Conservation (phyloP, 2,113 vertebrate genomes). For the Chascanopsetta lugubris region DNA sequence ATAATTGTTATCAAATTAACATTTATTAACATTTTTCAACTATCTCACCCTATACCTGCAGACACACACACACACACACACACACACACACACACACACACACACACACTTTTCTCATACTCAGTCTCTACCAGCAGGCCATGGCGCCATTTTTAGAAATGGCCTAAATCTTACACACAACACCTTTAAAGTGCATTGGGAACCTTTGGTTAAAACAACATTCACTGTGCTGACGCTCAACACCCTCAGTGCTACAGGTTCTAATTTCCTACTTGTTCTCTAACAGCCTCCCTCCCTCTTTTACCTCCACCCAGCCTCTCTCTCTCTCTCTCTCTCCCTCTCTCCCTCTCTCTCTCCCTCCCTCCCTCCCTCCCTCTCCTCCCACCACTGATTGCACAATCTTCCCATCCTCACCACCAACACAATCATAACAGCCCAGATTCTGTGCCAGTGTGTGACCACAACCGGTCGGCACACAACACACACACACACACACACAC, state of each 20-base stretch:
- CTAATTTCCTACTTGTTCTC: conserved; percentile 35
- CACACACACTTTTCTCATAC: too few species aligned
- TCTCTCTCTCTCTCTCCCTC: conserved; percentile 14
- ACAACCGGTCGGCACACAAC: conserved; percentile 37
- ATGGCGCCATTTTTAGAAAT: too few species aligned
- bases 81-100: too few species aligned
- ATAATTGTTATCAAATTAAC: too few species aligned
- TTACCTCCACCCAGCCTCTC: conserved; percentile 29
- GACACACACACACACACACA: too few species aligned
- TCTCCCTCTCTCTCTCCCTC: conserved; percentile 39
- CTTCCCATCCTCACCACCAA: conserved; percentile 68
- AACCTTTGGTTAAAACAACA: too few species aligned
- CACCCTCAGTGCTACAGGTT: conserved; percentile 24
- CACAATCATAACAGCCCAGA: conserved; percentile 62
- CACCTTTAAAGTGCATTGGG: too few species aligned
- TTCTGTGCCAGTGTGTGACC: conserved; percentile 59
- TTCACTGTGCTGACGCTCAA: conserved; percentile 11
- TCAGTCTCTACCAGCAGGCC: too few species aligned
- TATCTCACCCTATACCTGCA: too few species aligned
- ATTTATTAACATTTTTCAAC: too few species aligned
- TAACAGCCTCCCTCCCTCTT: conserved; percentile 42
- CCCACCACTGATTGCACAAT: conserved; percentile 71
- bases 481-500: conserved; percentile 45
- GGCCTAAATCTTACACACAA: too few species aligned
- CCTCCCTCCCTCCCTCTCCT: conserved; percentile 43